Evolutionary conservation across 92 coral and sea anemone genomes (phyloP).

Genomic region (Porites evermanni): DNA sequence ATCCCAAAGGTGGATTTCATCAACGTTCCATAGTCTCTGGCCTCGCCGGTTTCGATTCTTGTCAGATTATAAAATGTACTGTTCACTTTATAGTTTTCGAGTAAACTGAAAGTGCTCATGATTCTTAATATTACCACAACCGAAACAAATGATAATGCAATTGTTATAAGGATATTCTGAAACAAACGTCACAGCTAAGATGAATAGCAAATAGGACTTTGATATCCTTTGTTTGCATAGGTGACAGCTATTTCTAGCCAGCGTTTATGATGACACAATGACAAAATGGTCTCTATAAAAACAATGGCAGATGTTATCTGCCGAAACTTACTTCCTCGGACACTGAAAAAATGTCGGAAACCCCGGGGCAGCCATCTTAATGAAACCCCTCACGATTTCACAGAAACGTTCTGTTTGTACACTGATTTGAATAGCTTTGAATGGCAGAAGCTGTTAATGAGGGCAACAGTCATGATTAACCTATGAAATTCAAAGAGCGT

Average conservation of each 20-base stretch:
- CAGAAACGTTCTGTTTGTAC: too few species aligned
- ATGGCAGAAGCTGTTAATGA: too few species aligned
- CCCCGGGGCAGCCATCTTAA: too few species aligned
- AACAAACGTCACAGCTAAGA: slow-evolving; percentile 2
- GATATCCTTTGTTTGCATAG: background rate
- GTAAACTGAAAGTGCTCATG: background rate
- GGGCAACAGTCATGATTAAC: too few species aligned
- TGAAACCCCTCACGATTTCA: too few species aligned
- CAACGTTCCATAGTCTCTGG: background rate
- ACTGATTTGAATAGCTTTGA: too few species aligned
- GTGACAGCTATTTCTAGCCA: background rate
- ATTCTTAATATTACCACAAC: slow-evolving; percentile 19
- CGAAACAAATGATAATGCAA: slow-evolving; percentile 4
- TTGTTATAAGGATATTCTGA: background rate
- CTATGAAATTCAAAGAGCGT: too few species aligned
- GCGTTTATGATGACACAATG: background rate
- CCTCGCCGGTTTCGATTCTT: background rate
- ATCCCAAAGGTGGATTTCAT: slow-evolving; percentile 73
- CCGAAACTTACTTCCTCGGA: too few species aligned
- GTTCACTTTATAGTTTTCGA: slow-evolving; percentile 3
- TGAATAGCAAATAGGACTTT: slow-evolving; percentile 20
- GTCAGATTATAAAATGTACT: background rate
- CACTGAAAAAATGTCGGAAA: too few species aligned
- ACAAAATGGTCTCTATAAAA: too few species aligned
- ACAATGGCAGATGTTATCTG: too few species aligned